phyloP scores from a whole-genome alignment of 1,140 invertebrate genomes.

The Chionoecetes opilio region DNA sequence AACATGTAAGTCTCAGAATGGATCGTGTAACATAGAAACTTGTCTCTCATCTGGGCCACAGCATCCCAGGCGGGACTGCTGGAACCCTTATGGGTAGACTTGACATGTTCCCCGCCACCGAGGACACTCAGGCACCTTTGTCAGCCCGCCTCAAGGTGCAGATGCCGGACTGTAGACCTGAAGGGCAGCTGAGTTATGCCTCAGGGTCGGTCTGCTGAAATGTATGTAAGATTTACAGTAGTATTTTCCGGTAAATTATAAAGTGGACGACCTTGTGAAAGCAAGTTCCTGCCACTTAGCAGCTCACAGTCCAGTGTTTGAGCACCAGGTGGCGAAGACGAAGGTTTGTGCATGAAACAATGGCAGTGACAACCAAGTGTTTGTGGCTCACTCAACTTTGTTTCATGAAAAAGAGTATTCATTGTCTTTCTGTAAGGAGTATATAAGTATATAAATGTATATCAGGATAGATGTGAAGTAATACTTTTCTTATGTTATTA shows the following conservation, averaged over 20 bases:
- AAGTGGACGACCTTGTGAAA: background rate
- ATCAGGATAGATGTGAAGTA: constrained; percentile 73
- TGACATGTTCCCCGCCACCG: background rate
- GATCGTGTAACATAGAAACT: constrained; percentile 42
- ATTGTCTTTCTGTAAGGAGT: constrained; percentile 63
- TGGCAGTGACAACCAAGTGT: background rate
- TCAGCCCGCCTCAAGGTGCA: background rate
- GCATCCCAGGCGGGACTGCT: constrained; percentile 49
- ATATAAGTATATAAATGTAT: constrained; percentile 66
- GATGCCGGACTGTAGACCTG: background rate
- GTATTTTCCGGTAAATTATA: constrained; percentile 31
- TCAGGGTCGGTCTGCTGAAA: constrained; percentile 24
- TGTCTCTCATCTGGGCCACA: constrained; percentile 59
- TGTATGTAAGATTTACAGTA: constrained; percentile 30
- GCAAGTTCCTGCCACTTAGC: background rate
- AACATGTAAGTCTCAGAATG: constrained; percentile 63
- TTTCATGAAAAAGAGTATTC: constrained; percentile 51
- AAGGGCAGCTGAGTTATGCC: background rate
- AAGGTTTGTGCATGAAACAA: background rate
- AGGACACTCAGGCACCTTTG: background rate
- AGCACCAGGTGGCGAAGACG: background rate
- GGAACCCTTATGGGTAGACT: constrained; percentile 35
- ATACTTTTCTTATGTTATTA: constrained; percentile 70
- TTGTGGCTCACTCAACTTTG: background rate
- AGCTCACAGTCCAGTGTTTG: background rate